Conservation (phyloP, 2,888 invertebrate species). For the Schrankia costaestrigalis region DNA sequence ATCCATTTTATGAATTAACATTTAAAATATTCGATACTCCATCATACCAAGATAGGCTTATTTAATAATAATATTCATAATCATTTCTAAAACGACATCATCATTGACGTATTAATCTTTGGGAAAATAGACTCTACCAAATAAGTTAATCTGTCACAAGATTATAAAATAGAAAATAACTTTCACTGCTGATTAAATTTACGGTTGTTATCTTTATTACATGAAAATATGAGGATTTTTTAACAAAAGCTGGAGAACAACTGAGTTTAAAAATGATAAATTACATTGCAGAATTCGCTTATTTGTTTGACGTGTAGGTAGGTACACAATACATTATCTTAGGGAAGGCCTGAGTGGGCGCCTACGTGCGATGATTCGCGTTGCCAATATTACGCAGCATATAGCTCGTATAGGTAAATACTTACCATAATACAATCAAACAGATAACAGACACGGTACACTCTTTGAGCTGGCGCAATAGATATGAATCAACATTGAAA, state of each 20-base stretch:
- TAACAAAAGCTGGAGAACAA: no score
- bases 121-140: background rate
- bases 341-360: conserved; percentile 38
- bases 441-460: conserved; percentile 3
- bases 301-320: no score
- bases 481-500: conserved; percentile 33
- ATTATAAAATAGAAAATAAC: no score
- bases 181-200: no score
- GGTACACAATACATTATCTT: no score
- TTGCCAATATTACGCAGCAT: conserved; percentile 44
- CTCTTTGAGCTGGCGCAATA: conserved; percentile 12
- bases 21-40: conserved; percentile 12
- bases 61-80: conserved; percentile 7
- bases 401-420: conserved; percentile 14
- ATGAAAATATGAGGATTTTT: no score
- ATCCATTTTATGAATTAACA: no score
- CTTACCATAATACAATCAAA: background rate
- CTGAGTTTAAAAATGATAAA: no score
- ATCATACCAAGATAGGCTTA: conserved; percentile 8
- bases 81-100: conserved; percentile 4
- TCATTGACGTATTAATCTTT: background rate
- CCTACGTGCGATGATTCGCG: conserved; percentile 71
- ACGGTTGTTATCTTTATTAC: no score
- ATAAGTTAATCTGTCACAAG: background rate
- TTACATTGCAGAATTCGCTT: no score